These are phyloP conservation scores for Drosophila orosa DNA, from an alignment of 1,140 invertebrate genomes.

Conservation along the genomic window DNA sequence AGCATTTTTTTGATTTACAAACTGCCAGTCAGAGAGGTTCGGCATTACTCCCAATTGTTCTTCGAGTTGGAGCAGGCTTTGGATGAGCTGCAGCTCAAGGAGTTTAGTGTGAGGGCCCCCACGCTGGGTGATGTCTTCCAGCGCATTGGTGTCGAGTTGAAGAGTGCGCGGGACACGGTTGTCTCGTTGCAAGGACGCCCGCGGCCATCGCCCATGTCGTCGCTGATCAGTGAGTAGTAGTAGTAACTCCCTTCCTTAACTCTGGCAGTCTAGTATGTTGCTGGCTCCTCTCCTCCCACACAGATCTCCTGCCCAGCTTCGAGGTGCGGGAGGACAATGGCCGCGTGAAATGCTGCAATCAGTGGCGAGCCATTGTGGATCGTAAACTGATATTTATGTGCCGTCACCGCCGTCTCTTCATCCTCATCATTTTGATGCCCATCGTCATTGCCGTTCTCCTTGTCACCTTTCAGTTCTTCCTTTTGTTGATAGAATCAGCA, in stretches of 20 bases:
- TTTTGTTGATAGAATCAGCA: neutral
- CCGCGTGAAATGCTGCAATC: slow-evolving; percentile 3
- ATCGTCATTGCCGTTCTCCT: neutral
- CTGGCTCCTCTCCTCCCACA: no score
- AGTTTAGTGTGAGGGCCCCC: slow-evolving; percentile 95
- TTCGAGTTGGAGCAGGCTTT: slow-evolving; percentile 26
- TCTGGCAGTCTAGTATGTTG: neutral
- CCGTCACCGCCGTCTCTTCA: neutral
- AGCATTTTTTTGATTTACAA: slow-evolving; percentile 37
- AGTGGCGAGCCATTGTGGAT: slow-evolving; percentile 29
- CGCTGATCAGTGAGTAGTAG: slow-evolving; percentile 14
- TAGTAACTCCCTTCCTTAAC: neutral
- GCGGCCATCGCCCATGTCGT: neutral
- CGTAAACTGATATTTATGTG: slow-evolving; percentile 28
- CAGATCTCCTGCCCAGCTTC: slow-evolving; percentile 27
- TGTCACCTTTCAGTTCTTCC: neutral
- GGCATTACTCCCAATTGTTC: slow-evolving; percentile 22
- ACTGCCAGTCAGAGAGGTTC: slow-evolving; percentile 17
- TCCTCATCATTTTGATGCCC: slow-evolving; percentile 9
- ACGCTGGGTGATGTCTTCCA: slow-evolving; percentile 93
- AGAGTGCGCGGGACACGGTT: neutral
- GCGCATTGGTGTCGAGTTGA: slow-evolving; percentile 14
- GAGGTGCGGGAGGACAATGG: slow-evolving; percentile 9
- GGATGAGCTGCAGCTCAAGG: slow-evolving; percentile 85
- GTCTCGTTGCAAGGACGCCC: neutral